Conservation (phyloP, 2,113 vertebrate species). For the Pandion haliaetus region DNA sequence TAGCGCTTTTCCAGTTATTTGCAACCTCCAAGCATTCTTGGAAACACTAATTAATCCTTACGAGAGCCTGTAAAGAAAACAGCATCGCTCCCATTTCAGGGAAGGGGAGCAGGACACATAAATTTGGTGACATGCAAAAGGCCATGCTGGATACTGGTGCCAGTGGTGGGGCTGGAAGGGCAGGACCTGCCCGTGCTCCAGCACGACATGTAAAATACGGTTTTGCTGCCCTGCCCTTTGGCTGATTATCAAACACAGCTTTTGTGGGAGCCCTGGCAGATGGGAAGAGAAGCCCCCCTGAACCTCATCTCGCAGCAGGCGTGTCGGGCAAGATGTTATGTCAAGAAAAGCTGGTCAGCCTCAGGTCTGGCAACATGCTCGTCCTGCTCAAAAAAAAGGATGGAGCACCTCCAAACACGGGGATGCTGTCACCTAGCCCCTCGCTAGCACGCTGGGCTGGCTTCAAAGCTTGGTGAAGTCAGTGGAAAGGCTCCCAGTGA, state of each 20-base stretch:
- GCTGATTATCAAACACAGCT: background rate
- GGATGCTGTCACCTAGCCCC: background rate
- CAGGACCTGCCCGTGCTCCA: background rate
- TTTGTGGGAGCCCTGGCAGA: background rate
- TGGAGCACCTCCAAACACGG: background rate
- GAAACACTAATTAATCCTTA: background rate
- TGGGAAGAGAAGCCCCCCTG: background rate
- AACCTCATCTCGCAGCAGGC: background rate
- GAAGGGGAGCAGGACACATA: background rate
- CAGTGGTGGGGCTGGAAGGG: background rate
- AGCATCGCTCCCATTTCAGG: background rate
- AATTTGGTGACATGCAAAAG: background rate
- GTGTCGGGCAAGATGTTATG: background rate
- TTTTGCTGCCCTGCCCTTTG: background rate
- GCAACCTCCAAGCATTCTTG: background rate
- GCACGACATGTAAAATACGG: accelerated
- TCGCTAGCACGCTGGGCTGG: background rate
- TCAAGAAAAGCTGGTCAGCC: background rate
- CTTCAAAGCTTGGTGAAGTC: background rate
- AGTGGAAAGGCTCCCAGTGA: background rate
- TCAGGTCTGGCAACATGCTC: background rate
- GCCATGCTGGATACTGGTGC: background rate
- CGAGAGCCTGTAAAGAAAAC: background rate
- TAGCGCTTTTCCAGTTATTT: background rate
- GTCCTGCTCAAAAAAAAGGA: background rate